Percentiles rank a stretch among this genome's conserved stretches.
phyloP scores from a whole-genome alignment of 2,797 vertebrate genomes.

The Vipera ursinii region DNA sequence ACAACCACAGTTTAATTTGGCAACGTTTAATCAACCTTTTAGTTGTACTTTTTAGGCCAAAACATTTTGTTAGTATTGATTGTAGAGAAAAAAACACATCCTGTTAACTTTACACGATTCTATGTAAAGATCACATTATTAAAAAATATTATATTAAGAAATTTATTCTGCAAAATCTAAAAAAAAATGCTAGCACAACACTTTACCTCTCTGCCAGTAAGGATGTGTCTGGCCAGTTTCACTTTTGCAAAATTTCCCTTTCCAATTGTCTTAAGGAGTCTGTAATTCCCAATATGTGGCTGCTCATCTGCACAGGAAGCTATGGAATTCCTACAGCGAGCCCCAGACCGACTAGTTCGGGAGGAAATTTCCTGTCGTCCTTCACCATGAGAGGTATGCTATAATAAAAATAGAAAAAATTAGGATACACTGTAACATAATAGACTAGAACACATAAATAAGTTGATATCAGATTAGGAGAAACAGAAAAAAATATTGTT shows the following conservation, averaged over 20 bases:
- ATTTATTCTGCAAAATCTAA: background rate
- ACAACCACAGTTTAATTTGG: background rate
- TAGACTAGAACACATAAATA: background rate
- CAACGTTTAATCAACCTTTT: background rate
- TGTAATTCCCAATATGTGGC: conserved; percentile 95
- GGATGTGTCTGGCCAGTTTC: conserved; percentile 93
- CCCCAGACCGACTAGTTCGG: conserved; percentile 89
- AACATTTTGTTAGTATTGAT: background rate
- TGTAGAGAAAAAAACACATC: background rate
- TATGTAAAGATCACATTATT: background rate
- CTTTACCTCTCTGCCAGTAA: conserved; percentile 93
- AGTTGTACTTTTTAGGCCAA: background rate
- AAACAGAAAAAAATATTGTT: background rate
- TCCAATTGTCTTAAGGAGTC: conserved; percentile 96
- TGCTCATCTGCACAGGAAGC: conserved; percentile 94
- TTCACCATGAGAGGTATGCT: conserved; percentile 91
- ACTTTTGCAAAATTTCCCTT: conserved; percentile 99
- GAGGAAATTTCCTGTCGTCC: conserved; percentile 91
- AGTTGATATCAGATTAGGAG: background rate
- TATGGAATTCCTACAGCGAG: conserved; percentile 92
- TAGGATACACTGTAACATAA: conserved; percentile 8
- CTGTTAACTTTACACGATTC: background rate
- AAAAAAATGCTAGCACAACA: conserved; percentile 12
- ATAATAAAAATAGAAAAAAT: conserved; percentile 43
- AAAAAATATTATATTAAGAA: background rate